Evolutionary conservation across 2,888 invertebrate species (phyloP), one percentile per base, ranked within the genome.

Genomic region (Mythimna vitellina): DNA sequence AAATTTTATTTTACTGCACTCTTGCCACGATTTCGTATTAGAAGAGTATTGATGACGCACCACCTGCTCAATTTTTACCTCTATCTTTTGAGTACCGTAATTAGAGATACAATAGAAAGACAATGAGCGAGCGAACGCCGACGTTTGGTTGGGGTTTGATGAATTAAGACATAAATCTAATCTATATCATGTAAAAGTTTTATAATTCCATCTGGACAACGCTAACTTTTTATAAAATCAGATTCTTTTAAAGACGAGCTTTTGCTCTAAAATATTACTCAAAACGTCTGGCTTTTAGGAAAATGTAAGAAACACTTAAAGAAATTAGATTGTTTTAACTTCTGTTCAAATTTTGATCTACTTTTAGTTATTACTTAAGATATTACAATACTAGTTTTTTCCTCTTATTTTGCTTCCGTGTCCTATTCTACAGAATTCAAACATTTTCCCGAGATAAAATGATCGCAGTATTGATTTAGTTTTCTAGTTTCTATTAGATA

Each of bases 241-340:
- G 25, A 49, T 7, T 76, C n/a, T 51, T 32, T 51, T 42, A n/a
- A 51, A 9, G 17, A 29, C 17, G 22, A 25, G 29, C 20, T 9
- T 49, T n/a, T 9, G 29, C 25, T 49, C 7, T 22, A 29, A 54
- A 68, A 77, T 68, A 17, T 49, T 49, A 69, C 35, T 68, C 32
- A 38, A 49, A 17, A 29, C 22, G 17, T 68, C 22, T 51, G 53
- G 78, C 9, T 58, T 63, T 49, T 63, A 46, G 8, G 53, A 53
- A 77, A 73, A 60, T 53, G 20, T 46, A 77, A 63, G 53, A 46
- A 58, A 58, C 63, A 63, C 57, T 78, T 53, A 29, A 12, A 51
- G 29, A 53, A 12, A 78, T 70, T 70, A 46, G 35, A 70, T 71
- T 70, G 3, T 32, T 14, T n/a, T 4, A n/a, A 46, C 32, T 70